These are phyloP conservation scores for Odontomachus brunneus DNA, from an alignment of 1,140 invertebrate species.

Conservation along the genomic window DNA sequence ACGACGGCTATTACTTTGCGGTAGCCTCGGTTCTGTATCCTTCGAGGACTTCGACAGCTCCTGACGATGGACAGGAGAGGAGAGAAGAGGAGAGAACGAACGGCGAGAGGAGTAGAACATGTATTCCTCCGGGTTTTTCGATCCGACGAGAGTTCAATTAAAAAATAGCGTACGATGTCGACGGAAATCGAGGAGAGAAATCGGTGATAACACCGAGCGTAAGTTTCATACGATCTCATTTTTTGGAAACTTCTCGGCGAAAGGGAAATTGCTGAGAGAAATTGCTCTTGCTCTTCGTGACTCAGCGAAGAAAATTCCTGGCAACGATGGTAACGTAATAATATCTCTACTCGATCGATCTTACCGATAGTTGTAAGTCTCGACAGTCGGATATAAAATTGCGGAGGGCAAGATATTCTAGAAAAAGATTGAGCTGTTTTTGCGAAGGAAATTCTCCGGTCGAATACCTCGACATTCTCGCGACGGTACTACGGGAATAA, in stretches of 20 bases:
- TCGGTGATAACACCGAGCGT: background rate
- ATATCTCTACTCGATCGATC: no score
- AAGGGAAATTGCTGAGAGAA: no score
- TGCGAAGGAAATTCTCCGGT: background rate
- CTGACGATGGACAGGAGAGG: background rate
- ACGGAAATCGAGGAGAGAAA: background rate
- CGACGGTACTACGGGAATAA: slow-evolving; percentile 3
- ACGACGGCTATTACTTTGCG: slow-evolving; percentile 73
- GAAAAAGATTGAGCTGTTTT: background rate
- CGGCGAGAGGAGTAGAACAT: background rate
- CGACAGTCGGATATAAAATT: no score
- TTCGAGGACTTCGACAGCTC: slow-evolving; percentile 35
- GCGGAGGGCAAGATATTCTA: no score
- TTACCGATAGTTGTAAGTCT: no score
- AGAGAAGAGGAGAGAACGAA: no score
- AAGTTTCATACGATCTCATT: no score
- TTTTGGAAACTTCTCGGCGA: no score
- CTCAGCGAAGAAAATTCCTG: no score
- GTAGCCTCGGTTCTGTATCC: slow-evolving; percentile 44
- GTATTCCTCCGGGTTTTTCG: background rate
- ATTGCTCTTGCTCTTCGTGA: no score
- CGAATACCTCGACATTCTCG: slow-evolving; percentile 44
- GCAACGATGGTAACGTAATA: no score
- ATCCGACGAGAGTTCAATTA: slow-evolving; percentile 29
- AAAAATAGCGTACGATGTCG: background rate